Evolutionary conservation across 2,888 invertebrate genomes (phyloP), one percentile per base, ranked within the genome.

Genomic region (Dinocampus coccinellae): DNA sequence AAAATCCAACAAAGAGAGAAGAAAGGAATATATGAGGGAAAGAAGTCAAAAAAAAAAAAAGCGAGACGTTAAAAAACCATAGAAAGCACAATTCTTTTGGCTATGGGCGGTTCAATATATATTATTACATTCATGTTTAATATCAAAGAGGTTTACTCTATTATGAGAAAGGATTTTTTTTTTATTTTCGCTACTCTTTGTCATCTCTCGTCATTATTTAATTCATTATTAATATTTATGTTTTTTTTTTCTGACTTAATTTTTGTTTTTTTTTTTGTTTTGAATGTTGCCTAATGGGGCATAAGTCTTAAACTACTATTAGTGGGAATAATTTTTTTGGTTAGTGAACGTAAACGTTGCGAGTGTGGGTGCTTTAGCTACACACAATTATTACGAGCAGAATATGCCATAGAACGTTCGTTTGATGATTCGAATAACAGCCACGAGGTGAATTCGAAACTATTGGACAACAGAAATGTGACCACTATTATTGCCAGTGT

Each of bases 301-400:
- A 79, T 78, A 84, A 82, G 81, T 80, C 83, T 84, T 85, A 84
- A 77, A 83, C 83, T 86, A 84, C 83, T 79, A 79, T 85, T 84
- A 83, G 80, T 82, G 81, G 79, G 83, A 83, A 78, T 81, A 79
- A 78, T 81, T 83, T 75, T 74, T 79, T 76, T 77, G 77, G 78
- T 82, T 82, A 82, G 79, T 77, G 81, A 78, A 80, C 76, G 77
- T 73, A 57, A 69, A 53, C 70, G 65, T 47, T 62, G 65, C 60
- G 52, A 39, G 33, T 47, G 33, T 33, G 52, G n/a, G 24, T 3
- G 10, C n/a, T 53, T 26, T 26, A 11, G 33, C 42, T 29, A 39
- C 42, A 22, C 13, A 52, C 11, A 42, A 58, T 58, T 33, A 67
- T 67, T n/a, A 22, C 10, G 24, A 55, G n/a, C 55, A 24, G 1